Evolutionary conservation across 1,140 invertebrate species (phyloP).

Genomic region (Pseudoatta argentina): DNA sequence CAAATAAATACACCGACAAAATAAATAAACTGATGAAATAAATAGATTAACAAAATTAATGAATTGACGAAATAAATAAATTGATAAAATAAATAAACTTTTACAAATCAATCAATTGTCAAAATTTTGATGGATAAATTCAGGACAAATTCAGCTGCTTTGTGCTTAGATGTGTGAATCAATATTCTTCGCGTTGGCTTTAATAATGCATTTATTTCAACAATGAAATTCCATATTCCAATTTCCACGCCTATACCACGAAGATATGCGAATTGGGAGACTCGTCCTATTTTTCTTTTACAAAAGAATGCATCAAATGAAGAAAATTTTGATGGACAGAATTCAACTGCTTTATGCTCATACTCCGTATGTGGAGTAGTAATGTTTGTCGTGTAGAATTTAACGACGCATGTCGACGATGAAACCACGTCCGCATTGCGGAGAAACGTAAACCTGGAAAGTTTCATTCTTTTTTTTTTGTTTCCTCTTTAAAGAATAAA

Average conservation of each 20-base stretch:
- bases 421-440: not conserved
- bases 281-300: not conserved
- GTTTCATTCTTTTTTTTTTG: not conserved
- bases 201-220: not conserved
- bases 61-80: no score
- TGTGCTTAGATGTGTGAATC: no score
- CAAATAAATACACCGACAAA: no score
- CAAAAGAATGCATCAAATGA: not conserved
- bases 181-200: no score
- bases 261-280: not conserved
- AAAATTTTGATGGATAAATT: no score
- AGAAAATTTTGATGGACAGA: not conserved
- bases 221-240: not conserved
- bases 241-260: not conserved
- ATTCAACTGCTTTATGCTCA: not conserved
- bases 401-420: not conserved
- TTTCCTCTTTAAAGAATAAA: not conserved
- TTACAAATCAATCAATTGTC: no score
- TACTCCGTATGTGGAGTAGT: not conserved
- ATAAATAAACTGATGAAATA: no score
- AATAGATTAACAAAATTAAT: no score
- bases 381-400: not conserved
- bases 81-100: no score
- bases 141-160: no score
- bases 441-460: not conserved